phyloP scores from a whole-genome alignment of 1,140 invertebrate species.

The Cydia strobilella region DNA sequence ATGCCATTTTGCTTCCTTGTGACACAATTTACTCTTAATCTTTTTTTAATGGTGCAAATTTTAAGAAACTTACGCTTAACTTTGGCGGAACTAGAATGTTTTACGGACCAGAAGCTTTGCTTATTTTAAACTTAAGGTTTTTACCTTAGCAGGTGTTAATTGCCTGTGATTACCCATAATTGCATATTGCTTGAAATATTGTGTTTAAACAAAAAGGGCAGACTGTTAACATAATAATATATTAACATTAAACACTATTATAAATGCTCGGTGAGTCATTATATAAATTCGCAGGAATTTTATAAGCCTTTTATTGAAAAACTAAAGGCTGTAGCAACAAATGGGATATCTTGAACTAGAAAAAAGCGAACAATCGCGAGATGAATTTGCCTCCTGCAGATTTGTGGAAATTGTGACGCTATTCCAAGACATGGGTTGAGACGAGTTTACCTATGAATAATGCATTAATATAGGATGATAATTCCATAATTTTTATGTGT shows the following conservation, averaged over 20 bases:
- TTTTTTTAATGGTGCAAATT: neutral
- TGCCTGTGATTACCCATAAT: conserved; percentile 28
- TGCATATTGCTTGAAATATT: conserved; percentile 31
- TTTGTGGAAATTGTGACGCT: conserved; percentile 25
- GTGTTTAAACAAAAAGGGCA: conserved; percentile 31
- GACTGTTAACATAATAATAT: conserved; percentile 30
- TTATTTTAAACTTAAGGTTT: neutral
- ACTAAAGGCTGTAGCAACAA: neutral
- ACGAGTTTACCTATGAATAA: conserved; percentile 41
- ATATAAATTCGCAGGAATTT: neutral
- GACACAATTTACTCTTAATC: too few relatives aligned
- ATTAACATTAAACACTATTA: conserved; percentile 15
- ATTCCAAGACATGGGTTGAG: conserved; percentile 23
- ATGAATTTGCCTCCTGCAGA: neutral
- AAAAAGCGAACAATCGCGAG: neutral
- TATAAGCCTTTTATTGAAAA: neutral
- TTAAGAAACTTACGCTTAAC: neutral
- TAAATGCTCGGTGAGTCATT: neutral
- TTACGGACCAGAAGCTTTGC: neutral
- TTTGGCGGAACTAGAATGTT: neutral
- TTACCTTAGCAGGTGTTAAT: conserved; percentile 28
- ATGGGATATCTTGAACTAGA: neutral
- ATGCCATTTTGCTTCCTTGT: too few relatives aligned
- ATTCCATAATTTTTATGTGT: conserved; percentile 37
- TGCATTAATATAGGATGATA: conserved; percentile 36